A percentile compares a stretch with the other conserved stretches of the same genome.
These are phyloP conservation scores for Bombyx mori DNA, from an alignment of 1,140 invertebrate genomes.

Conservation along the genomic window DNA sequence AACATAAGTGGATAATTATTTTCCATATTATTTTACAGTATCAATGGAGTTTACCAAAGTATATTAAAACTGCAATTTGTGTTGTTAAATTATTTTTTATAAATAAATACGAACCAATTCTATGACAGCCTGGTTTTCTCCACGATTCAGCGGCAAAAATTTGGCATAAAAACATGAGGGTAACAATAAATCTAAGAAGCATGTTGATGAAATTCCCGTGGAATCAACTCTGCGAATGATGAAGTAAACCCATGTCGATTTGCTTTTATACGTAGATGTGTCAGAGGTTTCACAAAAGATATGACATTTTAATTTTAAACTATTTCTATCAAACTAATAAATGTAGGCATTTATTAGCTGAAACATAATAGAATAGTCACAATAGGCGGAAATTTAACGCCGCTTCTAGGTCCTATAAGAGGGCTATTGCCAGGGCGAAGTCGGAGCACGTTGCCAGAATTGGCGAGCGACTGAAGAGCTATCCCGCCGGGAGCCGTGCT, in stretches of 20 bases:
- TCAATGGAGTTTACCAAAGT: too few relatives aligned
- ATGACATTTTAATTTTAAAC: too few relatives aligned
- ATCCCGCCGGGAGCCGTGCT: too few relatives aligned
- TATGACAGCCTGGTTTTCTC: constrained; percentile 56
- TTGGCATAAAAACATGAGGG: constrained; percentile 35
- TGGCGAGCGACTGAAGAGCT: too few relatives aligned
- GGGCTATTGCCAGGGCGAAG: too few relatives aligned
- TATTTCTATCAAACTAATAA: too few relatives aligned
- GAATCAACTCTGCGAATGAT: constrained; percentile 18
- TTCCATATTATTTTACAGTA: neutral
- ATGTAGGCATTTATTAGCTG: too few relatives aligned
- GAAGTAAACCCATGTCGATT: constrained; percentile 5
- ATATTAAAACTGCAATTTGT: neutral
- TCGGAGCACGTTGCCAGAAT: too few relatives aligned
- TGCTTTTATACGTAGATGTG: constrained; percentile 16
- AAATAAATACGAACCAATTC: constrained; percentile 34
- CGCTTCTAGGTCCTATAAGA: too few relatives aligned
- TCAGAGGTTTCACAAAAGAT: constrained; percentile 4
- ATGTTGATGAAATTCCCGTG: constrained; percentile 25
- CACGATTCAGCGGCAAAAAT: constrained; percentile 41
- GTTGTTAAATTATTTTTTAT: too few relatives aligned
- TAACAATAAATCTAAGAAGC: constrained; percentile 40
- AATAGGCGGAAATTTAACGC: too few relatives aligned
- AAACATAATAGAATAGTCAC: too few relatives aligned
- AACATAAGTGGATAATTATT: neutral